Evolutionary conservation across 2,888 invertebrate genomes (phyloP), one percentile per base, ranked within the genome.

Genomic region (Ormyrus labotus): DNA sequence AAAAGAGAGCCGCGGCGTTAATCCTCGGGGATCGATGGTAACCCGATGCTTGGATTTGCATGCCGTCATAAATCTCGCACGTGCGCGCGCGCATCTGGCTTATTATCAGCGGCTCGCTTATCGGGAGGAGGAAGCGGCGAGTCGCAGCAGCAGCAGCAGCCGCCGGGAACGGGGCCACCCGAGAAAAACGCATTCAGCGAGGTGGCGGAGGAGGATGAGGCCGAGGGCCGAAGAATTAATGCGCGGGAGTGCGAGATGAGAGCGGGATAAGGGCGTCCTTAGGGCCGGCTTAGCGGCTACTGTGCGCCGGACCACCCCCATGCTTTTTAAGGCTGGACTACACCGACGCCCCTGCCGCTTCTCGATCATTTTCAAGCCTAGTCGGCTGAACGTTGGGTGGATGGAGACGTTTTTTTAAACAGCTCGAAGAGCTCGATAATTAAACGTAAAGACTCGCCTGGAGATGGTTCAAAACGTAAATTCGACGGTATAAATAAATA

Each of bases 201-300:
- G 34, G 34, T 9, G 47, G 47, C 45, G 67, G 9, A 57, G 5
- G 53, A 13, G 72, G n/a, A 45, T 34, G 13, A 63, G 72, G 53
- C 13, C 6, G 13, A 51, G 58, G 13, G 58, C 6, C 19, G 60
- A 48, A 72, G 63, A 47, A 50, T 34, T 34, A 34, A 34, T 51
- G 47, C n/a, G 71, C 63, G 69, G 13, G 58, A 68, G 53, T 57
- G 34, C 10, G 81, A 50, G 73, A 77, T 81, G 74, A 81, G 80
- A 81, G 53, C 47, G 11, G 70, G 78, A 78, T 78, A 81, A 81
- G 61, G 70, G 64, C 50, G 57, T 69, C 86, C 89, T 90, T 89
- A 89, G 87, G 89, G 88, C 89, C 87, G 88, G 89, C 88, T 88
- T 86, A 87, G 88, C 78, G 78, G 89, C 90, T 90, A 90, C 90